Conservation (phyloP, 2,797 vertebrate genomes). For the Pterois miles region DNA sequence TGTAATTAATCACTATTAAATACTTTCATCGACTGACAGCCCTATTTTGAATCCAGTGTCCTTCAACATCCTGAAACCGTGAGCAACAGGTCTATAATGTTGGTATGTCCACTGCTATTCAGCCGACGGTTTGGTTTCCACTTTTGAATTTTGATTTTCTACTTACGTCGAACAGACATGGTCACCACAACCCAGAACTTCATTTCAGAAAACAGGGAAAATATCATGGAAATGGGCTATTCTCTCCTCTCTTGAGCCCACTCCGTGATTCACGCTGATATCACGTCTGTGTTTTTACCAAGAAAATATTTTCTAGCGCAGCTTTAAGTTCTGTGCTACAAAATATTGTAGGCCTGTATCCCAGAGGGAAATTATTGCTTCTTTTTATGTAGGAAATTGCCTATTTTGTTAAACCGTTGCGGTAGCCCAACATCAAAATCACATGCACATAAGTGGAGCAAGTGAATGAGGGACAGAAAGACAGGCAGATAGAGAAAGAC, state of each 20-base stretch:
- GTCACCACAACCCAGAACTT: neutral
- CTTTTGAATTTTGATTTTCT: neutral
- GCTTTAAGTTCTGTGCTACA: constrained; percentile 39
- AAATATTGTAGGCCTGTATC: constrained; percentile 21
- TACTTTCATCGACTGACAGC: no score
- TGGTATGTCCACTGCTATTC: neutral
- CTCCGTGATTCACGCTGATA: neutral
- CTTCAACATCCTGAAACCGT: neutral
- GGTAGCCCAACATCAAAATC: constrained; percentile 40
- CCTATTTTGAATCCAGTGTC: neutral
- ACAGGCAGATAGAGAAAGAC: neutral
- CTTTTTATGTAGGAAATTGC: constrained; percentile 70
- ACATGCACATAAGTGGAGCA: constrained; percentile 49
- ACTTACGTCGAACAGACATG: neutral
- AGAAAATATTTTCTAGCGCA: constrained; percentile 16
- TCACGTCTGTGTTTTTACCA: constrained; percentile 4
- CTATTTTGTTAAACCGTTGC: constrained; percentile 62
- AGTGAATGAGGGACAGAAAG: constrained; percentile 22
- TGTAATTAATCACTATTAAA: neutral
- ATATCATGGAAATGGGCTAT: constrained; percentile 5
- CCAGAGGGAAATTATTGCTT: constrained; percentile 57
- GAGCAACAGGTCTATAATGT: neutral
- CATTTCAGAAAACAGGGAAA: constrained; percentile 9
- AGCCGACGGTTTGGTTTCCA: neutral
- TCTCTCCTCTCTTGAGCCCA: neutral